Base-by-base conservation (phyloP, 2,888 invertebrate genomes). In the Ptychoptera albimana region DNA sequence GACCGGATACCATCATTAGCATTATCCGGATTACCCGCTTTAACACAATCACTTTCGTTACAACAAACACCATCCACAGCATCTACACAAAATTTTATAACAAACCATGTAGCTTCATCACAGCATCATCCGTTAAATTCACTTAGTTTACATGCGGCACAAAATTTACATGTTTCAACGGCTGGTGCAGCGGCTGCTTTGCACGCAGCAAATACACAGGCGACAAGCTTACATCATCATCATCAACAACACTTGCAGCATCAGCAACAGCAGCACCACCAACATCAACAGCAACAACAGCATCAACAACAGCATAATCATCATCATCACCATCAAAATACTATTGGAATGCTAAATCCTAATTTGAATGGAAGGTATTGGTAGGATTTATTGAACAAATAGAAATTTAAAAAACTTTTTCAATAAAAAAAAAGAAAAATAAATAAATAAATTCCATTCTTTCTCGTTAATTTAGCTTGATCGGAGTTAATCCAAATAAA, bases 1-100 rank as follows among this genome's bases (percentile, higher is more conserved):
- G 65, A 65, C 58, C 60, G 66, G 53, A 62, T 65, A 54, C 64
- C 66, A 56, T 63, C 66, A 46, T 50, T 65, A 52, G 61, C 65
- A 51, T 57, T 65, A 47, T 60, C 65, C 49, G 66, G 66, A 53
- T 56, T 65, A 56, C 15, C 42, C 7, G 63, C 65, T 53, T 59
- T 65, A 51, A 59, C 66, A 46, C 65, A 65, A 58, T 64, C 66
- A 49, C 54, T 60, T 43, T 23, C 23, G 7, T 23, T 23, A 7
- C 23, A 23, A 35, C 57, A 60, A 52, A 57, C 58, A 48, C 56
- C 58, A 46, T 55, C 56, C 32, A 55, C 55, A 46, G 57, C 57
- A 49, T 53, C 53, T 49, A 49, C 64, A 45, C 60, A 62, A 51
- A 58, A 58, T 51, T 64, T 64, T 51, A 54, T 57, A 31, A 53